Base-by-base conservation (phyloP, 2,888 invertebrate genomes). In the Syritta pipiens region DNA sequence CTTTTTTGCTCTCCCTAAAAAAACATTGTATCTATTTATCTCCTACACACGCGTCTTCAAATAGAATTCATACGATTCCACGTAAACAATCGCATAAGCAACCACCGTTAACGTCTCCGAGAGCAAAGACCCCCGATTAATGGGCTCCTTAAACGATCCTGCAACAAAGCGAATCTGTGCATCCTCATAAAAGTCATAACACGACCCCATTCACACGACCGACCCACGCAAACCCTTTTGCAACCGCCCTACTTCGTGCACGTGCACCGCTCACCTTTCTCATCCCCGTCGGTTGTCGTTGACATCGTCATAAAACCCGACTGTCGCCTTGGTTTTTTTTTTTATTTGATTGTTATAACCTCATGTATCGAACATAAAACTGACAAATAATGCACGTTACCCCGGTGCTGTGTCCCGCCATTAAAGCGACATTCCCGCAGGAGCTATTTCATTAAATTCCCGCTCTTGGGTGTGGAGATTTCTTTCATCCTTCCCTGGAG, bases 341-440 rank as follows among this genome's bases (percentile, higher is more conserved):
- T 74, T 79, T 49, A 79, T 79, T 79, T 74, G 79, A 79, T 68
- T 68, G 79, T 74, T 79, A 79, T 79, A 51, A 49, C 72, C 67
- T 51, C 72, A 67, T 74, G 42, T 51, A 62, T 46, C 30, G 67
- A 28, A 32, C 49, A 72, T 49, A 60, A 55, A 79, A 67, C 60
- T 26, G 32, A 55, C 72, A 67, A 72, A 79, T 72, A 72, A 32
- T 60, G 60, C 46, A 59, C 42, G 69, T 60, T 69, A 59, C 49
- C 49, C 67, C 53, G 35, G 51, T 63, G 63, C 42, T 40, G n/a
- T 32, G n/a, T 17, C 37, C 53, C 9, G 0, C 77, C 72, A 72
- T 77, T 72, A 67, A 65, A 60, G 48, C 46, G 46, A 77, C 77
- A 72, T 77, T 60, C 26, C 14, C 65, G 53, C n/a, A n/a, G n/a